Percentiles rank a stretch among this genome's conserved stretches.
Evolutionary conservation across 2,797 vertebrate species (phyloP).

Genomic region (Bryconaethiops microstoma): DNA sequence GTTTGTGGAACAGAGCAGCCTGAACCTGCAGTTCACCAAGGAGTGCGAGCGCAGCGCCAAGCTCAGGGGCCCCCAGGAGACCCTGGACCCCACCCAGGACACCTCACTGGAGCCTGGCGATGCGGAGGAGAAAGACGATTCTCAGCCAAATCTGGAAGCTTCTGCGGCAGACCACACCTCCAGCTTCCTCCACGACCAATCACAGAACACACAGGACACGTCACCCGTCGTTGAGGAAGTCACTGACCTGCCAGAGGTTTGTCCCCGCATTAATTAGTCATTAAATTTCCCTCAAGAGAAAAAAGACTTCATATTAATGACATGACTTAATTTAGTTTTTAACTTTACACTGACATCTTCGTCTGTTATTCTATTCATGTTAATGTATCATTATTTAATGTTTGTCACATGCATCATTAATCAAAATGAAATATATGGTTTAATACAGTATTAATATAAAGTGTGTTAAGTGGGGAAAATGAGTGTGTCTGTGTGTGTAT

Average conservation of each 20-base stretch:
- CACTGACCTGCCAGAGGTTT: slow-evolving; percentile 71
- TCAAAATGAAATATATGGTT: too few species aligned
- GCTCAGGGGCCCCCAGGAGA: slow-evolving; percentile 65
- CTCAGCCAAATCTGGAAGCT: slow-evolving; percentile 45
- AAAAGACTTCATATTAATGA: too few species aligned
- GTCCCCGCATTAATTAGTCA: too few species aligned
- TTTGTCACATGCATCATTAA: too few species aligned
- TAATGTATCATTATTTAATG: too few species aligned
- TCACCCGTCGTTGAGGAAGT: slow-evolving; percentile 77
- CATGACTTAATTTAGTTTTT: too few species aligned
- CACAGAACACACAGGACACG: slow-evolving; percentile 40
- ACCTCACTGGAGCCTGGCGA: background rate
- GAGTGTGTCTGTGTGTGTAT: too few species aligned
- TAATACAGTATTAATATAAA: too few species aligned
- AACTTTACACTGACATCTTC: too few species aligned
- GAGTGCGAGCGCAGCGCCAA: slow-evolving; percentile 88
- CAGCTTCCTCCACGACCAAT: slow-evolving; percentile 20
- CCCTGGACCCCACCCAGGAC: background rate
- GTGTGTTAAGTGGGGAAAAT: too few species aligned
- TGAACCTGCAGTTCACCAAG: slow-evolving; percentile 85
- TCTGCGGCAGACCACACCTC: slow-evolving; percentile 55
- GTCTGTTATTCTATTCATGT: too few species aligned
- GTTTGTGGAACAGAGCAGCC: slow-evolving; percentile 85
- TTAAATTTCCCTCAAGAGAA: too few species aligned
- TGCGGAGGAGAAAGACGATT: slow-evolving; percentile 1